Evolutionary conservation across 2,113 vertebrate species (phyloP).

Genomic region (Rhodinocichla rosea): DNA sequence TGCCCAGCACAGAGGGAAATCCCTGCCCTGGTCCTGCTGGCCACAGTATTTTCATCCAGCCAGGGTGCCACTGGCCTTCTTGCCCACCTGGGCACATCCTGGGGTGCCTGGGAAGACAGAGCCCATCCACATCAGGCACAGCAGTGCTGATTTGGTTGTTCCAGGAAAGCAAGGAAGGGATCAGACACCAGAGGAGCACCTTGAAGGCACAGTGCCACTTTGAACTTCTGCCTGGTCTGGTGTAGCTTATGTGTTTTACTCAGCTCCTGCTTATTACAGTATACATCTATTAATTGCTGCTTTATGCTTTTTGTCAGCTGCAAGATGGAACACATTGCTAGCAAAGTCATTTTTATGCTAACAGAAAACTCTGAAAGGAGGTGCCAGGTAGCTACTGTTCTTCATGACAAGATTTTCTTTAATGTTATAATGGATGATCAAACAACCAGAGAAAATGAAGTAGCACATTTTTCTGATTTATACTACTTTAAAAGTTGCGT

Average conservation of each 20-base stretch:
- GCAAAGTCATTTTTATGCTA: neutral
- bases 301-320: conserved; percentile 17
- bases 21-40: neutral
- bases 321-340: neutral
- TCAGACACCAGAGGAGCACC: neutral
- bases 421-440: neutral
- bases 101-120: neutral
- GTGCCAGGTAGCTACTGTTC: neutral
- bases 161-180: neutral
- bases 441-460: neutral
- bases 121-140: neutral
- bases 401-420: conserved; percentile 4
- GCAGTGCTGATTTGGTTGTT: neutral
- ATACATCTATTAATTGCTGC: conserved; percentile 14
- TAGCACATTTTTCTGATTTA: neutral
- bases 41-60: neutral
- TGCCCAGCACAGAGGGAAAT: neutral
- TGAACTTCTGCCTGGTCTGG: neutral
- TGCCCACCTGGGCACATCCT: neutral
- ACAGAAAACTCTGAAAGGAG: neutral
- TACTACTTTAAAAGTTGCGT: neutral
- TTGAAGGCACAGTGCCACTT: neutral
- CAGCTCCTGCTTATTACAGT: neutral
- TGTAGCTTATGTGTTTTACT: neutral
- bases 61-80: neutral